Conservation (phyloP, 2,113 vertebrate genomes). For the Dissostichus mawsoni region DNA sequence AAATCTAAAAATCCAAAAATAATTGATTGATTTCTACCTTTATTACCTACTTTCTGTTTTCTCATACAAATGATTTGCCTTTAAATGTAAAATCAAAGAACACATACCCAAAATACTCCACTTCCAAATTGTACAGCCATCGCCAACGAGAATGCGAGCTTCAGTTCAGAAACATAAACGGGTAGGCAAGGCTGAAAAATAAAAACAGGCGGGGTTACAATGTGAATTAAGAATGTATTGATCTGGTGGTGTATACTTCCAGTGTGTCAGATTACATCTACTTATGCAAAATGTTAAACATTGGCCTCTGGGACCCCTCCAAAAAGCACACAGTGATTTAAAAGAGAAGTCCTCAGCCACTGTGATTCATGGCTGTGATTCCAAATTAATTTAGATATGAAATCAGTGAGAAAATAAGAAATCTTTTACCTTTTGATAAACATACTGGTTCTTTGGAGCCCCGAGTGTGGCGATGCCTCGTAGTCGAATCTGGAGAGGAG, state of each 20-base stretch:
- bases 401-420: not conserved
- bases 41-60: no score
- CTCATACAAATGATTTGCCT: no score
- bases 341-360: no score
- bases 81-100: no score
- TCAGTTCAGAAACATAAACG: constrained; percentile 74
- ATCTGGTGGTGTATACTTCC: not conserved
- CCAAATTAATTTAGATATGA: not conserved
- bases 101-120: constrained; percentile 76
- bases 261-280: not conserved
- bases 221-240: not conserved
- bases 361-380: not conserved
- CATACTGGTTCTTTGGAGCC: constrained; percentile 79
- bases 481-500: constrained; percentile 67
- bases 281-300: not conserved
- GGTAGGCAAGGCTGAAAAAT: constrained; percentile 71
- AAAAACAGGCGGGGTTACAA: not conserved
- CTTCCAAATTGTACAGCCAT: constrained; percentile 79
- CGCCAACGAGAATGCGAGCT: constrained; percentile 71
- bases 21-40: no score
- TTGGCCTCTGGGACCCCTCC: not conserved
- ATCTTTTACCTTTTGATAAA: constrained; percentile 75
- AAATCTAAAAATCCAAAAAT: no score
- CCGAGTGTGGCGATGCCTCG: constrained; percentile 75
- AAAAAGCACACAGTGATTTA: not conserved